phyloP scores from a whole-genome alignment of 2,888 invertebrate species.

The Lasioglossum vierecki region DNA sequence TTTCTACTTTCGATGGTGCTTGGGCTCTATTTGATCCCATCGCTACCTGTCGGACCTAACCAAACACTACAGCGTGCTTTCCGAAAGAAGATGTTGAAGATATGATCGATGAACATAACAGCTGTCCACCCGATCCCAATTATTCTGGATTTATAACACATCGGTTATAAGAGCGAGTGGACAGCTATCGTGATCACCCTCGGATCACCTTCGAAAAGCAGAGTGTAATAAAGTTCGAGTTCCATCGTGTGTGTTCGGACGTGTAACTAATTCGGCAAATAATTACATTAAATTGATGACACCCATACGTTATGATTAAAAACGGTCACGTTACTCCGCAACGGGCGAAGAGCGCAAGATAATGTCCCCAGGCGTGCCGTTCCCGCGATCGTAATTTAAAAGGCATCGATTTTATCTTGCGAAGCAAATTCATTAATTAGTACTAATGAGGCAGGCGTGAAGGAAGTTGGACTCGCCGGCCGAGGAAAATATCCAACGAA shows the following conservation, averaged over 20 bases:
- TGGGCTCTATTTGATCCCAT: background rate
- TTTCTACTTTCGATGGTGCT: background rate
- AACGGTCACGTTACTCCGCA: background rate
- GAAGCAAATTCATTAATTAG: conserved; percentile 42
- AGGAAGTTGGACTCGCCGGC: conserved; percentile 12
- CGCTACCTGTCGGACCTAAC: background rate
- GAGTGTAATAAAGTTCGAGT: background rate
- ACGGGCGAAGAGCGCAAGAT: background rate
- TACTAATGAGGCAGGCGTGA: conserved; percentile 28
- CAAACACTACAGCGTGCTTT: background rate
- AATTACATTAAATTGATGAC: conserved; percentile 43
- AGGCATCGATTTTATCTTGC: conserved; percentile 24
- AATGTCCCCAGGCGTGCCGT: background rate
- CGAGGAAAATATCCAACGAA: conserved; percentile 25
- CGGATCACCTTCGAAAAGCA: background rate
- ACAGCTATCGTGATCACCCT: background rate
- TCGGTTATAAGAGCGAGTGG: background rate
- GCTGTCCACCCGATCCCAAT: background rate
- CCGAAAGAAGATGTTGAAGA: background rate
- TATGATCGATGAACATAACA: background rate
- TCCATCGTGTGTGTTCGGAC: background rate
- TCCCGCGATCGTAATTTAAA: conserved; percentile 17
- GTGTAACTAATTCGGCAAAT: conserved; percentile 31
- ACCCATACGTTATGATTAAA: conserved; percentile 40
- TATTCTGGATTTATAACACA: background rate